Evolutionary conservation across 2,113 vertebrate genomes (phyloP), one percentile per base, ranked within the genome.

Genomic region (Miniopterus natalensis): DNA sequence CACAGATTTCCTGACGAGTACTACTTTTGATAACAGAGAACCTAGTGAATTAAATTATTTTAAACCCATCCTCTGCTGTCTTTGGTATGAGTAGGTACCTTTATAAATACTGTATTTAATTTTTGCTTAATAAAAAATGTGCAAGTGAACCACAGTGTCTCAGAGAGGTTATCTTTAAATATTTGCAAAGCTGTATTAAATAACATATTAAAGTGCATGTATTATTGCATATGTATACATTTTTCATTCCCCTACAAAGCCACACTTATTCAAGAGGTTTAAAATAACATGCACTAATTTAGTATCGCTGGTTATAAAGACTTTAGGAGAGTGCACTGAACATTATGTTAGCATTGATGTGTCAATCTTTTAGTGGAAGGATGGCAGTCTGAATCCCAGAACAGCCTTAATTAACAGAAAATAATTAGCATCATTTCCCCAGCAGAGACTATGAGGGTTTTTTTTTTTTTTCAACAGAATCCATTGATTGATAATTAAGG

Each of bases 401-500:
- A 98, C 98, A 98, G 98, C 93, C 97, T 99, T 99, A 99, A 99
- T 99, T 99, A 99, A 99, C 98, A 98, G 97, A 98, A 98, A 98
- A 99, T 98, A 99, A 99, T 99, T 99, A 99, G 98, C 98, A 98
- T 98, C 98, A 98, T 98, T 98, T 98, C 98, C 98, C 98, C 98
- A 98, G 98, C 96, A 98, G 98, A 98, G 98, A 98, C 98, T 98
- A 98, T 96, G 95, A 98, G 94, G 88, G 4, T 84, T 98, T 98
- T 97, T 97, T 95, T 97, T 95, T 95, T 98, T 97, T 97, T 98
- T 45, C 92, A 98, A 96, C 97, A 92, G 98, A 98, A 98, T 98
- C 96, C 98, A 98, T 99, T 98, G 98, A 99, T 98, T 99, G 98
- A 98, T 98, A 99, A 99, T 98, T 98, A 99, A 98, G 98, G 98